Percentiles rank a stretch among this genome's conserved stretches.
phyloP scores from a whole-genome alignment of 1,140 invertebrate species.

The Brachionus paranguensis region DNA sequence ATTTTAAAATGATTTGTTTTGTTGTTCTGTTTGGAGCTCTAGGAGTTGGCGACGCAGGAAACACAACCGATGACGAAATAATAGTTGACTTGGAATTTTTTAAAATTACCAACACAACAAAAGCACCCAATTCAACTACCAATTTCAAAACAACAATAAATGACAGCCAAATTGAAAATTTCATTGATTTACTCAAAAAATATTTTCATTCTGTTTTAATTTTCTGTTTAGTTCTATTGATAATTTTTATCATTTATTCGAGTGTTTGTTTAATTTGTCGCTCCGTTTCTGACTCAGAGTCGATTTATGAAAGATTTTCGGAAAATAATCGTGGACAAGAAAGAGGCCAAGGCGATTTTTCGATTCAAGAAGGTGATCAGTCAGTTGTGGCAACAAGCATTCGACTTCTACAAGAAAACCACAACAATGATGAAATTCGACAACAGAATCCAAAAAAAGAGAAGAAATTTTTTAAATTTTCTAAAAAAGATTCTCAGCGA shows the following conservation, averaged over 20 bases:
- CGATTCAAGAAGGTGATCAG: background rate
- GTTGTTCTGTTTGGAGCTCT: background rate
- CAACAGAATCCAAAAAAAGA: background rate
- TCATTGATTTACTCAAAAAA: background rate
- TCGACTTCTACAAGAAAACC: background rate
- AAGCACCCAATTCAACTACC: background rate
- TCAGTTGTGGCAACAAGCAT: background rate
- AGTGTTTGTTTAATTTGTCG: background rate
- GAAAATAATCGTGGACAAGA: background rate
- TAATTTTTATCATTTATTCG: background rate
- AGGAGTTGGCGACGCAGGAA: background rate
- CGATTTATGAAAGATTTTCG: background rate
- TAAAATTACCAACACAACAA: background rate
- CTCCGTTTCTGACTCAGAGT: background rate
- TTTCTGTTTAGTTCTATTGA: background rate
- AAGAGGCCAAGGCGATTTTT: background rate
- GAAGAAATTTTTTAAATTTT: background rate
- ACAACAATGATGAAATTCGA: background rate
- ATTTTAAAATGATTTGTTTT: background rate
- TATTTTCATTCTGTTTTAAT: background rate
- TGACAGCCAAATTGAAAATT: background rate
- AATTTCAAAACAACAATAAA: background rate
- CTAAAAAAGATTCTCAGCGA: background rate
- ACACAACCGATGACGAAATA: background rate
- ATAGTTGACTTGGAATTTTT: constrained; percentile 1